Base-by-base conservation (phyloP, 2,888 invertebrate species). In the Plagodis dolabraria region DNA sequence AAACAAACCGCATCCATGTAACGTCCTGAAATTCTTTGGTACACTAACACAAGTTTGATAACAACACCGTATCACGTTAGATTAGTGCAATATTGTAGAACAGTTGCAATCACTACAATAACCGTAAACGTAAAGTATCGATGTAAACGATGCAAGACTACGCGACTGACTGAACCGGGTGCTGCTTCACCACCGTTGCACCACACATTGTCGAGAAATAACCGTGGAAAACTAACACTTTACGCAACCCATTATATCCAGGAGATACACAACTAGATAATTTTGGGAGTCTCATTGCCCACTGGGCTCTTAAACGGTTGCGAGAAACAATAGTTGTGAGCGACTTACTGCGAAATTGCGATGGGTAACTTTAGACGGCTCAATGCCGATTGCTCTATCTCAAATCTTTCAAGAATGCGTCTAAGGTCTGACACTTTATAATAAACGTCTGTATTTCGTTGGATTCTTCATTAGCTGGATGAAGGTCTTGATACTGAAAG, bases 241-340 rank as follows among this genome's bases (percentile, higher is more conserved):
- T 91, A 85, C 90, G 91, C 89, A 92, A 92, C 73, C 86, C 76
- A 86, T 87, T 86, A 82, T 86, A 77, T 79, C 80, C 79, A 80
- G 85, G 82, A 86, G 85, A 87, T 82, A 82, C 82, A 73, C 81
- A 81, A 80, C 82, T 76, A 85, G 85, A 87, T 85, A 80, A 88
- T 82, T 84, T 81, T 72, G 74, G 69, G 74, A 74, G 82, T 83
- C 76, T 76, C 79, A 83, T 76, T 82, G 80, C 76, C 75, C 77
- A 75, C 70, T 76, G 73, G 70, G 67, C 63, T 55, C 56, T 73
- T 78, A 74, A 74, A 74, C 71, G 60, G 57, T 61, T 55, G 67
- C 68, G 65, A 68, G 70, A 72, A 75, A 80, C 79, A 78, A 80
- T 76, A 60, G 74, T 71, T 72, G 68, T 57, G 63, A 63, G 68